These are phyloP conservation scores for Noctilio leporinus DNA, from an alignment of 2,113 vertebrate species.

Conservation along the genomic window DNA sequence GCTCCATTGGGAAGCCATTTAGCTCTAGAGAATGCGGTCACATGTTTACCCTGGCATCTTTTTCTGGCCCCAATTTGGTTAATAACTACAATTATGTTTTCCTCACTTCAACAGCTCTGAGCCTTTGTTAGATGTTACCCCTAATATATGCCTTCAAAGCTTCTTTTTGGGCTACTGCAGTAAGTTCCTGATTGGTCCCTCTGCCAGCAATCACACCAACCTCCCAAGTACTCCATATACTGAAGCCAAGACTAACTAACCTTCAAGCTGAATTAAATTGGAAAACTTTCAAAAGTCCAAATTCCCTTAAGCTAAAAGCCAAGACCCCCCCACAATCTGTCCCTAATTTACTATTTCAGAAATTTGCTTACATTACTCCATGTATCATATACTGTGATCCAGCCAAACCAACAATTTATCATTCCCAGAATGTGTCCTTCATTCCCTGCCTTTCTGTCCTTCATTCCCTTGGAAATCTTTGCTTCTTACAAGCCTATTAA, in stretches of 20 bases:
- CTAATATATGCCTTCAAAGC: neutral
- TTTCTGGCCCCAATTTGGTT: neutral
- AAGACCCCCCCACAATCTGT: neutral
- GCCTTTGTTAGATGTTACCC: neutral
- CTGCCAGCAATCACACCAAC: neutral
- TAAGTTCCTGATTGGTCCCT: neutral
- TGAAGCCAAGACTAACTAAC: neutral
- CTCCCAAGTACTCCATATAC: neutral
- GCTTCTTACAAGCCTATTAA: neutral
- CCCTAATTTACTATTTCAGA: neutral
- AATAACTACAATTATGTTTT: neutral
- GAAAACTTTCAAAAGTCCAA: neutral
- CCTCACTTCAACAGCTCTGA: neutral
- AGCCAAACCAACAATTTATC: neutral
- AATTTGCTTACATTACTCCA: neutral
- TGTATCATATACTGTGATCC: neutral
- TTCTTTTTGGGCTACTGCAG: neutral
- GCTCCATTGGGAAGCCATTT: neutral
- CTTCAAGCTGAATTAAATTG: neutral
- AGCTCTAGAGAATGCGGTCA: neutral
- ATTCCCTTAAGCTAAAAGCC: neutral
- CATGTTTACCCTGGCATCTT: neutral
- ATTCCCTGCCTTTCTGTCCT: neutral
- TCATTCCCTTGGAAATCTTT: neutral
- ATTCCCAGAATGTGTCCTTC: neutral